phyloP scores from a whole-genome alignment of 2,113 vertebrate species.

The Cyanoramphus novaezelandiae region DNA sequence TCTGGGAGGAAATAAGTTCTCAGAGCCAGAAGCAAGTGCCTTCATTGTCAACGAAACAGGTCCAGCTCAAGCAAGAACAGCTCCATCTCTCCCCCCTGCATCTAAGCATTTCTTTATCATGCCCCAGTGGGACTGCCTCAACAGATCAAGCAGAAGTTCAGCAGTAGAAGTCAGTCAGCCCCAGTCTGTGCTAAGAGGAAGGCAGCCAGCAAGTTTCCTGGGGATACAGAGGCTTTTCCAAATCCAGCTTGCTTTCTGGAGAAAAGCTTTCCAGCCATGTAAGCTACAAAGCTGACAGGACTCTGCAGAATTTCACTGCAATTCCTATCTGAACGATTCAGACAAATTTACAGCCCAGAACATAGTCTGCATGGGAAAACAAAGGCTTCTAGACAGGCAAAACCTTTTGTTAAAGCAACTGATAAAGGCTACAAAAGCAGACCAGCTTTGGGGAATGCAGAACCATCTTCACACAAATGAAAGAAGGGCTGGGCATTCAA shows the following conservation, averaged over 20 bases:
- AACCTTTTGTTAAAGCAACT: background rate
- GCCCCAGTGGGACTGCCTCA: background rate
- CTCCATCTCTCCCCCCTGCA: background rate
- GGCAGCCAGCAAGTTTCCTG: background rate
- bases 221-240: background rate
- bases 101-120: background rate
- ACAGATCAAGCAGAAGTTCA: background rate
- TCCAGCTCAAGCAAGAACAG: background rate
- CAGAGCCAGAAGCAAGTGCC: background rate
- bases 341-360: background rate
- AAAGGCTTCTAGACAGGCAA: background rate
- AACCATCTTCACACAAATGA: background rate
- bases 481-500: background rate
- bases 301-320: background rate
- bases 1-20: background rate
- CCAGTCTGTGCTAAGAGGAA: background rate
- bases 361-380: background rate
- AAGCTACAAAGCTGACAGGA: background rate
- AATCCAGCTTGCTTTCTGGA: background rate
- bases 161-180: background rate
- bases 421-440: background rate
- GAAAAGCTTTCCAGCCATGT: background rate
- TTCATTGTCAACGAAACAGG: background rate
- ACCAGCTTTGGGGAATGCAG: background rate
- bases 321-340: background rate